phyloP scores from a whole-genome alignment of 2,888 invertebrate species.

The Phragmatobia fuliginosa region DNA sequence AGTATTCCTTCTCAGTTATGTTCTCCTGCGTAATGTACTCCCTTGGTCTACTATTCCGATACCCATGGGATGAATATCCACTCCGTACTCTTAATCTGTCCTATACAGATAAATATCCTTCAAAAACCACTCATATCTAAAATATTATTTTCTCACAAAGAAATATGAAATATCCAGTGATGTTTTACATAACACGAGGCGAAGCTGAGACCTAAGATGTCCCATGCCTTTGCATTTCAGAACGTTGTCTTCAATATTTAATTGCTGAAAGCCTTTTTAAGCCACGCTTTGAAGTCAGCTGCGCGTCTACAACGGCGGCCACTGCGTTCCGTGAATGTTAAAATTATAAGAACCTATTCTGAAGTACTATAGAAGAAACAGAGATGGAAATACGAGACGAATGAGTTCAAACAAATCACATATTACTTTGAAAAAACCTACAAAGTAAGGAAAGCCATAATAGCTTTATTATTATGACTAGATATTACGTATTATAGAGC shows the following conservation, averaged over 20 bases:
- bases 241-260: conserved; percentile 58
- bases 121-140: neutral
- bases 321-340: conserved; percentile 45
- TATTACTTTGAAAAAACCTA: neutral
- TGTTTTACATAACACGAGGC: conserved; percentile 9
- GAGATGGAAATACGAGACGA: neutral
- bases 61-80: no score
- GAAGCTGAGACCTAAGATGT: conserved; percentile 29
- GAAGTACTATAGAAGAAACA: neutral
- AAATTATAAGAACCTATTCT: conserved; percentile 35
- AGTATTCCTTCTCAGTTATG: no score
- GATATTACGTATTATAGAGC: no score
- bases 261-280: conserved; percentile 61
- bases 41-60: no score
- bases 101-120: no score
- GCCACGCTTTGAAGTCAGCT: conserved; percentile 55
- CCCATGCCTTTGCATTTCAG: conserved; percentile 31
- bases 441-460: neutral
- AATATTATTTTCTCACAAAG: neutral
- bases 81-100: no score
- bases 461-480: no score
- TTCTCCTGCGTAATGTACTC: no score
- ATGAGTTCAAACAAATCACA: neutral
- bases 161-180: conserved; percentile 10
- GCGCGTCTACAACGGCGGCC: conserved; percentile 33